Base-by-base conservation (phyloP, 2,797 vertebrate genomes). In the Adelosebastes latens region DNA sequence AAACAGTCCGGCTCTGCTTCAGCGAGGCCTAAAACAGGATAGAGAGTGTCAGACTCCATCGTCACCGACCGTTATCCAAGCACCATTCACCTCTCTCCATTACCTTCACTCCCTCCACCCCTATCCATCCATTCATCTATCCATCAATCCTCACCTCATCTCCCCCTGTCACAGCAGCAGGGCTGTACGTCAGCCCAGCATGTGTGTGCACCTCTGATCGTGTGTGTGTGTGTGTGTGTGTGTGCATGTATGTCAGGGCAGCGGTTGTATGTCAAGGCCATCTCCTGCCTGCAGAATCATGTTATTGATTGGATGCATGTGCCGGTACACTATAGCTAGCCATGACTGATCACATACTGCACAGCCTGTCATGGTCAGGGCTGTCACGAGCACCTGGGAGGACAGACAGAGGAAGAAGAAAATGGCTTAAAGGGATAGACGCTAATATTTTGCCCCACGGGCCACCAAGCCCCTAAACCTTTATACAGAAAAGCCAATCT, bases 241-340 rank as follows among this genome's bases (percentile, higher is more conserved):
- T n/a, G 77, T 70, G 81, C 46, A 10, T 59, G 82, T 29, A 61
- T 78, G 86, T 75, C 79, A 79, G 81, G 73, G 82, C 74, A 79
- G 80, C 2, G 52, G 83, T 79, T 86, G 88, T 87, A 81, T 88
- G 91, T 94, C 90, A 92, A 9, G 80, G 81, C 73, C 68, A 25
- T 85, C 89, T 84, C 86, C 88, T 82, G 87, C 85, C 85, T 78
- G 86, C 86, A 91, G 91, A 86, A 88, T 91, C 88, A 80, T 91
- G 89, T 91, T 92, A 94, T 95, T 93, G 94, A 95, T 94, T 86
- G 82, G 80, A 89, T 78, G 78, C 66, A 85, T 72, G 80, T 92
- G 85, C 65, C 69, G 13, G 73, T 59, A 83, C 67, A 83, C 87
- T 74, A 80, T 82, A 72, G 87, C 67, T 16, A 66, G 77, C 78